phyloP scores from a whole-genome alignment of 2,113 vertebrate genomes.

The Chaetodon auriga region DNA sequence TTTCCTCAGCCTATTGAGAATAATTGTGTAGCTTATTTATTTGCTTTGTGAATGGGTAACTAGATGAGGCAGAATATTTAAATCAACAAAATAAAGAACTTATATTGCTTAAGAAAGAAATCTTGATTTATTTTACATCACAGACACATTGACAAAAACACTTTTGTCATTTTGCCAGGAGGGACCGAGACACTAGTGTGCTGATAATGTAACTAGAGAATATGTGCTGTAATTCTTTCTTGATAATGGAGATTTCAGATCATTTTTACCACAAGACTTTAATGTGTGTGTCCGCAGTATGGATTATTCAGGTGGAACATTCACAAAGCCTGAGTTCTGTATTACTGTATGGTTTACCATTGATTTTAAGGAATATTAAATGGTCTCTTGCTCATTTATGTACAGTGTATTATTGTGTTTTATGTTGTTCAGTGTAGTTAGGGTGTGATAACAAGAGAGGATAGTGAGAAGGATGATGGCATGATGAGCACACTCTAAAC shows the following conservation, averaged over 20 bases:
- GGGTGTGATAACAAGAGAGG: slow-evolving; percentile 2
- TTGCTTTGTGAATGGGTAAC: neutral
- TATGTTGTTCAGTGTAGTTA: slow-evolving; percentile 6
- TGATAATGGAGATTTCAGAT: neutral
- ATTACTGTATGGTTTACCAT: neutral
- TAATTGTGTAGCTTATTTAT: slow-evolving; percentile 15
- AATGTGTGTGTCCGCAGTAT: neutral
- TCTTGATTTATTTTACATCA: neutral
- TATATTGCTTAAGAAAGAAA: neutral
- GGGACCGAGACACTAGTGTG: neutral
- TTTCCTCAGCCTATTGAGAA: slow-evolving; percentile 16
- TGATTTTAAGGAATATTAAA: neutral
- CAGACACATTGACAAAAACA: neutral
- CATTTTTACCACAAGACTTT: neutral
- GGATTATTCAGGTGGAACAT: neutral
- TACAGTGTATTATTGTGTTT: neutral
- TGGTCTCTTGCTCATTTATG: neutral
- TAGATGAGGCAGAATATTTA: neutral
- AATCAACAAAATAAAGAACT: neutral
- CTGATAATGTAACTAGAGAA: neutral
- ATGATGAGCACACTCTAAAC: slow-evolving; percentile 25
- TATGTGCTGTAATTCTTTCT: neutral
- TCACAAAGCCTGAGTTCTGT: neutral
- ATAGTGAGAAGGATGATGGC: slow-evolving; percentile 15
- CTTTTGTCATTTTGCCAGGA: neutral